Conservation (phyloP, 2,888 invertebrate species). For the Cephus nigrinus region DNA sequence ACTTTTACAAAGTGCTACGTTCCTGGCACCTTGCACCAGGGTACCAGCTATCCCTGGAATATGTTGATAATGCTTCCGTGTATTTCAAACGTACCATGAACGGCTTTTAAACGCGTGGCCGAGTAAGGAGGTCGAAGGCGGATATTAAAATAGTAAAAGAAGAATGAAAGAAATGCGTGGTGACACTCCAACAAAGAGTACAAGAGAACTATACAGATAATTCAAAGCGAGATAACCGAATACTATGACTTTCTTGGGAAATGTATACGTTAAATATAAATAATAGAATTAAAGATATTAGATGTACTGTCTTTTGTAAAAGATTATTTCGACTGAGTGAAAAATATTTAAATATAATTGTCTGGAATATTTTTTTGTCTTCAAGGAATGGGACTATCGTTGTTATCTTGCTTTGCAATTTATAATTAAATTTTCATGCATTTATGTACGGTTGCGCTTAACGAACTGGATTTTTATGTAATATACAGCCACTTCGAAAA, state of each 20-base stretch:
- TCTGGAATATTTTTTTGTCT: neutral
- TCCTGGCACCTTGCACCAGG: neutral
- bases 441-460: neutral
- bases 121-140: neutral
- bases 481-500: neutral
- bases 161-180: neutral
- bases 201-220: neutral
- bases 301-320: neutral
- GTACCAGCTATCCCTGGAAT: neutral
- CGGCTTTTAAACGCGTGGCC: neutral
- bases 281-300: neutral
- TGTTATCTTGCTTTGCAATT: neutral
- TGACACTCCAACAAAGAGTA: neutral
- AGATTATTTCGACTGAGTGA: neutral
- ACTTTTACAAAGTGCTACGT: neutral
- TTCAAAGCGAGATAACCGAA: neutral
- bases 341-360: neutral
- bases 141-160: neutral
- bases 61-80: neutral
- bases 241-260: too few species aligned
- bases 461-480: neutral
- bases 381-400: neutral
- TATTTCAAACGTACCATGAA: neutral
- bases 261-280: neutral
- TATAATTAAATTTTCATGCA: neutral